Evolutionary conservation across 2,888 invertebrate genomes (phyloP).

Genomic region (Drosophila borborema): DNA sequence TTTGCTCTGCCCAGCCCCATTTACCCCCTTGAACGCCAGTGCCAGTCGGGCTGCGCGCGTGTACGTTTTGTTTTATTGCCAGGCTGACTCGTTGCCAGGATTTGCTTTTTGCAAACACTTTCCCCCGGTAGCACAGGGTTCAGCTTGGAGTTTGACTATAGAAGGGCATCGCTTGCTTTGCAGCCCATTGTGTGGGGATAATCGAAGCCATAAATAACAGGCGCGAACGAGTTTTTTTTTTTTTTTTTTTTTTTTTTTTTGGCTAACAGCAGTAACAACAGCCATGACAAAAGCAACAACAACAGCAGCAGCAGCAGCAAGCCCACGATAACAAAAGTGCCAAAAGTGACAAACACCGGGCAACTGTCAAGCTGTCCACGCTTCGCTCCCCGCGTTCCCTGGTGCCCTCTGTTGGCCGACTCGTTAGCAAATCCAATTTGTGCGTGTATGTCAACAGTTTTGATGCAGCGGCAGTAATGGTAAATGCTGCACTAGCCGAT

Average conservation of each 20-base stretch:
- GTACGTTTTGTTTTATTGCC: conserved; percentile 76
- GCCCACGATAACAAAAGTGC: conserved; percentile 72
- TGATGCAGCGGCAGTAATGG: conserved; percentile 16
- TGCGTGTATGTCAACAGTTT: conserved; percentile 70
- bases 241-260: conserved; percentile 24
- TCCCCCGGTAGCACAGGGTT: conserved; percentile 28
- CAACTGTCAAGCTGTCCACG: conserved; percentile 60
- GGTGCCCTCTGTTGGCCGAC: conserved; percentile 21
- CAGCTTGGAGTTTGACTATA: not conserved
- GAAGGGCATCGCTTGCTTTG: conserved; percentile 28
- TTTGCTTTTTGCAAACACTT: conserved; percentile 67
- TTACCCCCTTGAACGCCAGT: conserved; percentile 9
- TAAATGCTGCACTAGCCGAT: conserved; percentile 22
- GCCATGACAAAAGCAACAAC: conserved; percentile 29
- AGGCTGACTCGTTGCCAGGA: conserved; percentile 58
- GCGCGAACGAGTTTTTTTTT: conserved; percentile 65
- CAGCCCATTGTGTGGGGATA: conserved; percentile 73
- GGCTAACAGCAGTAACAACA: conserved; percentile 35
- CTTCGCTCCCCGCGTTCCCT: not conserved
- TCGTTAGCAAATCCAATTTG: conserved; percentile 79
- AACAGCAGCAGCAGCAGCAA: conserved; percentile 29
- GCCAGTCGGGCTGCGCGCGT: conserved; percentile 46
- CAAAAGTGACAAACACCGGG: conserved; percentile 76
- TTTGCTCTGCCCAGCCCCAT: conserved; percentile 5
- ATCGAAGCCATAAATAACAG: conserved; percentile 80